Conservation (phyloP, 2,888 invertebrate species). For the Alloscopus bannaensis region DNA sequence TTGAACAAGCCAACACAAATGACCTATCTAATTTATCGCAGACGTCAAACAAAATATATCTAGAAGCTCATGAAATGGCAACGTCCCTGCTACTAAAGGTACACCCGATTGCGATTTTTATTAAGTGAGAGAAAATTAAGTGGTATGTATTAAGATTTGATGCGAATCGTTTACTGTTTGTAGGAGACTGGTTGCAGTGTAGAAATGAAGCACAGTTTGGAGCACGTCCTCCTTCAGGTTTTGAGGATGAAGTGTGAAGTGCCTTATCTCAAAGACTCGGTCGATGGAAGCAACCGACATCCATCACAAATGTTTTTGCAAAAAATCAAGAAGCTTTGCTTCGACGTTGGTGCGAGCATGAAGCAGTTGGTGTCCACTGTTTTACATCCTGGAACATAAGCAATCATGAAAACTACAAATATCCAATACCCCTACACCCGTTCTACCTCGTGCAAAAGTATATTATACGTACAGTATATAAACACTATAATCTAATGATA, state of each 20-base stretch:
- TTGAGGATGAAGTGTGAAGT: slow-evolving; percentile 70
- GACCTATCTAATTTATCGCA: slow-evolving; percentile 63
- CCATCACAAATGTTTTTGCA: slow-evolving; percentile 56
- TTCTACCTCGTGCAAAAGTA: too few relatives aligned
- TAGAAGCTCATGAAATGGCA: slow-evolving; percentile 67
- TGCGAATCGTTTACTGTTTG: too few relatives aligned
- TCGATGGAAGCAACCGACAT: slow-evolving; percentile 11
- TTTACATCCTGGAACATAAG: slow-evolving; percentile 4
- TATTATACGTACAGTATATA: neutral
- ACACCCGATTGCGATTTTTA: too few relatives aligned
- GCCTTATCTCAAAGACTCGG: slow-evolving; percentile 55
- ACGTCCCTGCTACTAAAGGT: slow-evolving; percentile 60
- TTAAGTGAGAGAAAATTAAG: too few relatives aligned
- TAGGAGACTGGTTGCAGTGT: slow-evolving; percentile 38
- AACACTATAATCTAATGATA: too few relatives aligned
- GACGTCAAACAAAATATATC: slow-evolving; percentile 68
- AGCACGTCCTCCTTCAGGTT: slow-evolving; percentile 69
- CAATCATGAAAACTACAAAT: too few relatives aligned
- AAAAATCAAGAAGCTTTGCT: slow-evolving; percentile 69
- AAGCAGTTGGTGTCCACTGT: slow-evolving; percentile 67
- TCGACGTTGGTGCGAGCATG: slow-evolving; percentile 72
- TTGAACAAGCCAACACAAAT: slow-evolving; percentile 67
- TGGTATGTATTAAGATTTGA: too few relatives aligned
- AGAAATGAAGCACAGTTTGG: slow-evolving; percentile 57
- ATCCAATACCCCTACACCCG: too few relatives aligned